Percentiles rank a stretch among this genome's conserved stretches.
Conservation (phyloP, 2,888 invertebrate species). For the Calephelis perditalis region DNA sequence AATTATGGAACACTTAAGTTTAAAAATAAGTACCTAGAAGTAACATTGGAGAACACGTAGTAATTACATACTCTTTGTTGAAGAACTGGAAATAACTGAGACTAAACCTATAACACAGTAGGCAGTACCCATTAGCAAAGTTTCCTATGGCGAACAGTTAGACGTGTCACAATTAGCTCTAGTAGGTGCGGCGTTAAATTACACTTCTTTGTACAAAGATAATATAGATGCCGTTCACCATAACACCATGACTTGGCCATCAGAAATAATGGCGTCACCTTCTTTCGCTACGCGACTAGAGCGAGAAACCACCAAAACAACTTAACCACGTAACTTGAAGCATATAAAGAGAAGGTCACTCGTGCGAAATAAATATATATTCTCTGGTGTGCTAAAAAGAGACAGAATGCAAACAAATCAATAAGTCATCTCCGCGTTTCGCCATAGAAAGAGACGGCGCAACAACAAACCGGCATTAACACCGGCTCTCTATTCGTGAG, state of each 20-base stretch:
- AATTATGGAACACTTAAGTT: too few relatives aligned
- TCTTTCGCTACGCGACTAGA: conserved; percentile 55
- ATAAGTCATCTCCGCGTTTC: conserved; percentile 66
- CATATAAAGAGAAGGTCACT: conserved; percentile 72
- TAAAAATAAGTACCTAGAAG: too few relatives aligned
- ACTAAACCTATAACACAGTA: background rate
- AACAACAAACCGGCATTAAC: conserved; percentile 74
- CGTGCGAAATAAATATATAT: conserved; percentile 54
- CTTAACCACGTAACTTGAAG: conserved; percentile 54
- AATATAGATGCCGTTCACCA: conserved; percentile 7
- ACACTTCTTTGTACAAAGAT: conserved; percentile 14
- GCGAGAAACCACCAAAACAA: conserved; percentile 73
- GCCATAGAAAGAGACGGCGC: conserved; percentile 66
- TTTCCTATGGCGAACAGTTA: conserved; percentile 1
- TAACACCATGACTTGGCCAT: conserved; percentile 20
- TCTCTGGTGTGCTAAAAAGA: conserved; percentile 56
- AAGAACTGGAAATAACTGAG: too few relatives aligned
- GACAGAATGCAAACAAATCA: conserved; percentile 79
- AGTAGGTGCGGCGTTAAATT: conserved; percentile 9
- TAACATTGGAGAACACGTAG: too few relatives aligned
- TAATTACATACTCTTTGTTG: too few relatives aligned
- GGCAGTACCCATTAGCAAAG: background rate
- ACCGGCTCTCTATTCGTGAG: conserved; percentile 50
- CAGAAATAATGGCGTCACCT: conserved; percentile 46
- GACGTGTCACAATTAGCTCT: background rate